Base-by-base conservation (phyloP, 1,140 invertebrate genomes). In the Penaeus chinensis region DNA sequence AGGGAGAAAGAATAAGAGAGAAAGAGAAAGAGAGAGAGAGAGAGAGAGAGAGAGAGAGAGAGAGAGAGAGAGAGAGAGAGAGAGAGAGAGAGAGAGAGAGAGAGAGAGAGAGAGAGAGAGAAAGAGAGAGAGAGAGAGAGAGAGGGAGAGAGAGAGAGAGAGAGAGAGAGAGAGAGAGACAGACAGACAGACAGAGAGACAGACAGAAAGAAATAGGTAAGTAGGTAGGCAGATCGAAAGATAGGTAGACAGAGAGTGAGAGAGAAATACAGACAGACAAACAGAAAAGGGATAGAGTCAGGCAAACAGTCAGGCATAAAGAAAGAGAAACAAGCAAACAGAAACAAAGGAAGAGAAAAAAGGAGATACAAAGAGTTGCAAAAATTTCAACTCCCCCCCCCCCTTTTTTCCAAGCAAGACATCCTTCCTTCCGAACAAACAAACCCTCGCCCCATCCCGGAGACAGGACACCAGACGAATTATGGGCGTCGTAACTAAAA, bases 71-170 rank as follows among this genome's bases (percentile, higher is more conserved):
- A 20, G 3, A 79, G 32, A 27, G 16, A 54, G 8, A 54, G 32
- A 42, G 63, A 60, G 32, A 42, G 60, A 65, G 60, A 27, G 66
- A 42, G 19, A 66, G n/a, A 62, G 27, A 74, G 32, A 74, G n/a
- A 42, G 16, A 32, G 71, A 62, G 27, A n/a, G 27, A 13, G 60
- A 62, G n/a, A 63, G 27, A 63, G 27, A 82, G n/a, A n/a, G 32
- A 19, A 19, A 63, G 10, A 4, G 24, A 63, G n/a, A 82, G 61
- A 65, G n/a, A 65, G 20, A 32, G n/a, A 82, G 62, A n/a, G 32
- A 79, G 8, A 54, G 62, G 63, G 22, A 82, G 80, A n/a, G n/a
- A 82, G 32, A 79, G 47, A 79, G 47, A 63, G 60, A 62, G 80
- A 62, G 54, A 62, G 62, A 32, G 22, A 37, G 42, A 63, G 62